Evolutionary conservation across 2,888 invertebrate genomes (phyloP).

Genomic region (Drosophila rellima): DNA sequence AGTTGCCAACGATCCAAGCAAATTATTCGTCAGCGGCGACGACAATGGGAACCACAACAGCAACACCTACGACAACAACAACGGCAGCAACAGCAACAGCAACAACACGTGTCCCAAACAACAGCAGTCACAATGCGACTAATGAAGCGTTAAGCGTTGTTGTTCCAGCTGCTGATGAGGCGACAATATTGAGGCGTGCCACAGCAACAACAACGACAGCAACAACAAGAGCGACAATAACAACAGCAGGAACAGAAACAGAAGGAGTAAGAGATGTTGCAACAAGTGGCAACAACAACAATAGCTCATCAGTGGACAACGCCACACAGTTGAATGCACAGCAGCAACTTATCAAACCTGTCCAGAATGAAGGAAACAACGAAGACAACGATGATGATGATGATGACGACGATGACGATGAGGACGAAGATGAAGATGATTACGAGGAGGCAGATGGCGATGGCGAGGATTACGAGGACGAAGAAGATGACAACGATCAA

Average conservation of each 20-base stretch:
- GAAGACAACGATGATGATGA: constrained; percentile 60
- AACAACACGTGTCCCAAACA: constrained; percentile 42
- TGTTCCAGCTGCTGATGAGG: constrained; percentile 56
- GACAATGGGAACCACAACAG: constrained; percentile 6
- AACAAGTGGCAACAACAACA: constrained; percentile 48
- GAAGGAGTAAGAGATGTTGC: constrained; percentile 29
- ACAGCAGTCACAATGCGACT: constrained; percentile 56
- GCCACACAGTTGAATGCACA: constrained; percentile 32
- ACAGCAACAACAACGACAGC: constrained; percentile 32
- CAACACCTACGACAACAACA: constrained; percentile 11
- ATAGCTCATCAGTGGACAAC: constrained; percentile 3
- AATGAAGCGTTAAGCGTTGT: constrained; percentile 76
- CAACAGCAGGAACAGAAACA: constrained; percentile 16
- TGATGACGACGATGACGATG: constrained; percentile 58
- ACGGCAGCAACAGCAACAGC: constrained; percentile 1
- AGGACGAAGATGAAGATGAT: constrained; percentile 71
- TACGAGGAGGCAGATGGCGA: constrained; percentile 51
- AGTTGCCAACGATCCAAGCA: constrained; percentile 9
- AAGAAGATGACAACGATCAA: constrained; percentile 77
- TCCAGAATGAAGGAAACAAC: constrained; percentile 41
- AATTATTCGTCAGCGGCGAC: constrained; percentile 19
- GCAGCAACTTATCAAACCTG: constrained; percentile 41
- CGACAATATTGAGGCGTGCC: constrained; percentile 53
- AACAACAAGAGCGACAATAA: constrained; percentile 35
- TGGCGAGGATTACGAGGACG: constrained; percentile 68